Evolutionary conservation across 1,140 invertebrate genomes (phyloP).

Genomic region (Halyomorpha halys): DNA sequence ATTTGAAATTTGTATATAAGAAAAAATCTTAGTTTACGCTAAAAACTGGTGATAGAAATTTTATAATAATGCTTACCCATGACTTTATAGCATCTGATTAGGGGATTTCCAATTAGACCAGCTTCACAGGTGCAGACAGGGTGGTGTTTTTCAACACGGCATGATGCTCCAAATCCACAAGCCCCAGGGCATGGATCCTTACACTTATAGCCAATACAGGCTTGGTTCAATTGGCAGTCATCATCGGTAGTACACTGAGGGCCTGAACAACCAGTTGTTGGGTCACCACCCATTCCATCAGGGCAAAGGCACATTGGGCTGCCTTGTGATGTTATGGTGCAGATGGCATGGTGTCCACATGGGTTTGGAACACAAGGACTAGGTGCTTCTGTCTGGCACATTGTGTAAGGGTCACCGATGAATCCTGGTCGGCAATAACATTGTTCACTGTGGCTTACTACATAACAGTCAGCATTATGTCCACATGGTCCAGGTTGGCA

Average conservation of each 20-base stretch:
- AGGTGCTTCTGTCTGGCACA: constrained; percentile 50
- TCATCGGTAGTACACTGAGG: constrained; percentile 65
- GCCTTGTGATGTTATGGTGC: constrained; percentile 49
- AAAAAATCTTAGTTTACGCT: neutral
- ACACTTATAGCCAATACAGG: constrained; percentile 66
- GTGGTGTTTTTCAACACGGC: constrained; percentile 60
- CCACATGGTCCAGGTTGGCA: constrained; percentile 70
- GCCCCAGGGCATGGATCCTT: constrained; percentile 68
- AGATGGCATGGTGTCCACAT: constrained; percentile 64
- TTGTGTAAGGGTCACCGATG: constrained; percentile 61
- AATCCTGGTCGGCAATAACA: constrained; percentile 67
- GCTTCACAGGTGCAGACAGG: constrained; percentile 63
- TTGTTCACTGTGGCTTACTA: constrained; percentile 56
- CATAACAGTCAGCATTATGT: constrained; percentile 64
- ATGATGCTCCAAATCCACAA: constrained; percentile 62
- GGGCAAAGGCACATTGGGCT: constrained; percentile 57
- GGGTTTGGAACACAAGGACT: constrained; percentile 62
- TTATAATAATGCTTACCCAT: constrained; percentile 34
- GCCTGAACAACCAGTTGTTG: constrained; percentile 61
- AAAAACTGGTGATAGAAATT: neutral
- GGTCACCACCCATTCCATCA: constrained; percentile 65
- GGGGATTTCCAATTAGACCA: constrained; percentile 59
- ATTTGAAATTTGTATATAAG: neutral
- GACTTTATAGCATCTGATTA: constrained; percentile 53
- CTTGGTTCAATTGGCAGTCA: constrained; percentile 56